These are phyloP conservation scores for Cyclura pinguis DNA, from an alignment of 2,797 vertebrate genomes.

Conservation along the genomic window DNA sequence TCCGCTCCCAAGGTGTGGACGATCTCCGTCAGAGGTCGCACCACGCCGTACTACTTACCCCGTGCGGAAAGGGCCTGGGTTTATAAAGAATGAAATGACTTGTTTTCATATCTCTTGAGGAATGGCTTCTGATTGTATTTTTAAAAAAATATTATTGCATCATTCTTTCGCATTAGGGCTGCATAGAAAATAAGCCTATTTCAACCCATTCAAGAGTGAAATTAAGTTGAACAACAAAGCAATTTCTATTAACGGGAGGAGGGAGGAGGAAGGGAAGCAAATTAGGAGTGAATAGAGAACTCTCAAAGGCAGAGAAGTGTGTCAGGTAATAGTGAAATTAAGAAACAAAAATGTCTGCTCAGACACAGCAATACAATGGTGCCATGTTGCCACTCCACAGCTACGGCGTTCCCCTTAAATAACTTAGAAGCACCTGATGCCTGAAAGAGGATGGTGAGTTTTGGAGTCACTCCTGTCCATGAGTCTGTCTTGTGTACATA, in stretches of 20 bases:
- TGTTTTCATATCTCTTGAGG: constrained; percentile 32
- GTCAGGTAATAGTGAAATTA: constrained; percentile 40
- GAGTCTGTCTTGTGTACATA: background rate
- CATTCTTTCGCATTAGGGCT: constrained; percentile 49
- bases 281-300: constrained; percentile 52
- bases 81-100: constrained; percentile 47
- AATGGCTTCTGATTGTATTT: constrained; percentile 53
- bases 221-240: constrained; percentile 73
- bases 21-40: no score
- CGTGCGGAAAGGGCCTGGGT: no score
- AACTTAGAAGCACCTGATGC: constrained; percentile 36
- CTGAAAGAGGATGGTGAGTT: background rate
- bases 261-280: constrained; percentile 40
- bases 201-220: constrained; percentile 73
- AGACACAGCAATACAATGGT: constrained; percentile 57
- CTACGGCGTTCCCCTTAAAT: constrained; percentile 38
- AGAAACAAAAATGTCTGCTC: constrained; percentile 33
- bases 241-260: constrained; percentile 56
- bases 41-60: no score
- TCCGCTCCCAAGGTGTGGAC: no score
- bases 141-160: constrained; percentile 35
- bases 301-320: constrained; percentile 37
- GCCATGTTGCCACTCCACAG: constrained; percentile 28
- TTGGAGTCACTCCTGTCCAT: background rate
- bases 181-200: constrained; percentile 63